phyloP scores from a whole-genome alignment of 2,113 vertebrate species.

The Illadopsis cleaveri region DNA sequence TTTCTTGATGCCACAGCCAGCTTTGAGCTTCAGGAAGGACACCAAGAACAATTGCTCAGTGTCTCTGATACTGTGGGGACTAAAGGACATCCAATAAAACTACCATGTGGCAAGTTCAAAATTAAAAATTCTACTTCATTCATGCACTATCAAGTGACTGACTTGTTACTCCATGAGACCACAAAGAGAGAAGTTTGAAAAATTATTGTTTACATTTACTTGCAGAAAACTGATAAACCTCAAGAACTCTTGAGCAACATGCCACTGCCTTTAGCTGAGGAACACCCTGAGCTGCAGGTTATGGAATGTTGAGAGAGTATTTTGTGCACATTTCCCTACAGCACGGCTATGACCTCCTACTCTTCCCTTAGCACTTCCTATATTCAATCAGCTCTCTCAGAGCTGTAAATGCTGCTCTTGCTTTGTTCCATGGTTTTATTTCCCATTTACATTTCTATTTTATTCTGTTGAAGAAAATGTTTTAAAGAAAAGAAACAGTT shows the following conservation, averaged over 20 bases:
- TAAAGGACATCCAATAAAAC: not conserved
- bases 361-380: not conserved
- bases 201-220: not conserved
- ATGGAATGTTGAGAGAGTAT: not conserved
- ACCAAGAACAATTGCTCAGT: not conserved
- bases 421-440: not conserved
- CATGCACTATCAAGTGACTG: fast-evolving
- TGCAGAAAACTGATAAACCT: not conserved
- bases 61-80: not conserved
- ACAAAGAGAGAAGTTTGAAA: not conserved
- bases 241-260: not conserved
- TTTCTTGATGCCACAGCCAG: not conserved
- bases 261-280: not conserved
- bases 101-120: not conserved
- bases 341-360: not conserved
- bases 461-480: not conserved
- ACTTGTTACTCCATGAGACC: not conserved
- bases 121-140: not conserved
- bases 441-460: not conserved
- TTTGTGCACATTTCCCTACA: not conserved
- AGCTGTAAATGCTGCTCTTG: not conserved
- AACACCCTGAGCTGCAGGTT: not conserved
- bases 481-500: not conserved
- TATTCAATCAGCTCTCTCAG: fast-evolving
- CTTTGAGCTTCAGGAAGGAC: not conserved